These are phyloP conservation scores for Torymus texanus DNA, from an alignment of 2,888 invertebrate species.

Conservation along the genomic window DNA sequence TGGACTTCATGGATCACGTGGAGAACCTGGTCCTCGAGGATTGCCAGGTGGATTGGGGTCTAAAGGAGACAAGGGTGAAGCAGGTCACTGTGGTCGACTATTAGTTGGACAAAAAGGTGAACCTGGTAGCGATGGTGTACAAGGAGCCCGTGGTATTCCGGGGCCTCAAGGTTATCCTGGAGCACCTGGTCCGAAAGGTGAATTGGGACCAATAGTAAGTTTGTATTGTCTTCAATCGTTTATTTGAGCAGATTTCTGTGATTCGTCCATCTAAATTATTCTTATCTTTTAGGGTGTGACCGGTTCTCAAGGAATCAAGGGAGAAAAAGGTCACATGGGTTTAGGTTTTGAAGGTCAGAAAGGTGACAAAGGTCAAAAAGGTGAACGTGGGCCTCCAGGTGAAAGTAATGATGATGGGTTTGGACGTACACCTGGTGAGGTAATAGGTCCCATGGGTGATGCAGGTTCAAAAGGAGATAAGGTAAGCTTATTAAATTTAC, in stretches of 20 bases:
- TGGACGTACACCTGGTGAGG: conserved; percentile 68
- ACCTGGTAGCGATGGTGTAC: conserved; percentile 85
- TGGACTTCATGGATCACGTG: conserved; percentile 83
- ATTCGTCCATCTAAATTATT: conserved; percentile 1
- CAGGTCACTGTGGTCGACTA: conserved; percentile 83
- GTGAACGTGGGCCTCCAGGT: conserved; percentile 77
- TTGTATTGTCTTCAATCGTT: not conserved
- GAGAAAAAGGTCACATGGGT: conserved; percentile 81
- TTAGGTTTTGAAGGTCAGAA: conserved; percentile 78
- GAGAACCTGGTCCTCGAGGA: conserved; percentile 87
- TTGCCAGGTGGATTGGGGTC: conserved; percentile 81
- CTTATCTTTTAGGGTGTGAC: conserved; percentile 78
- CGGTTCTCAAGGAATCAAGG: conserved; percentile 84
- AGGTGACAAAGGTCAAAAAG: conserved; percentile 82
- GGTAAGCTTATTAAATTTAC: conserved; percentile 68
- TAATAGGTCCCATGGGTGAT: conserved; percentile 66
- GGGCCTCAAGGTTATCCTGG: conserved; percentile 81
- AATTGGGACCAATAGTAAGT: conserved; percentile 79
- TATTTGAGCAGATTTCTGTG: not conserved
- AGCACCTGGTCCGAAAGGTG: conserved; percentile 79
- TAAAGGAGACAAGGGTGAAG: conserved; percentile 88
- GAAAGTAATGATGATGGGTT: conserved; percentile 75
- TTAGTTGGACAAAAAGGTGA: conserved; percentile 92
- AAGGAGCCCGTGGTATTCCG: conserved; percentile 80
- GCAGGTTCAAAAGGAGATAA: conserved; percentile 78